Conservation (phyloP, 2,797 vertebrate species). For the Heliangelus exortis region DNA sequence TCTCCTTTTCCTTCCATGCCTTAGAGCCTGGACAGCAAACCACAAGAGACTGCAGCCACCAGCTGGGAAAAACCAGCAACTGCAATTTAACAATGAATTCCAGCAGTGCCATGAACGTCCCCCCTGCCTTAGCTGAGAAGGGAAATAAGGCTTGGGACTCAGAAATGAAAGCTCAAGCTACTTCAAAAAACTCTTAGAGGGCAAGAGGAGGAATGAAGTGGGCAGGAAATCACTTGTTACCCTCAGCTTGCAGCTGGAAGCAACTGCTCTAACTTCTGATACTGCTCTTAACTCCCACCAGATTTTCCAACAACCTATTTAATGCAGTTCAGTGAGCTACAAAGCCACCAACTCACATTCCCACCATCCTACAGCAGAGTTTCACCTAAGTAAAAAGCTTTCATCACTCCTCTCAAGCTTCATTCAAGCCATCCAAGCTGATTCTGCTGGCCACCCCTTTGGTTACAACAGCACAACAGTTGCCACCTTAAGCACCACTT, state of each 20-base stretch:
- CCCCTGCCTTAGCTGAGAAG: not conserved
- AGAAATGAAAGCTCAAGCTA: not conserved
- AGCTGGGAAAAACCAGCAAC: slow-evolving; percentile 58
- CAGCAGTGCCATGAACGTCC: not conserved
- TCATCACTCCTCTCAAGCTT: not conserved
- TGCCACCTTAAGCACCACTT: not conserved
- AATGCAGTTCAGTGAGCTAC: not conserved
- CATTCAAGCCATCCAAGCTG: not conserved
- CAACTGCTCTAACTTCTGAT: not conserved
- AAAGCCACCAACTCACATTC: not conserved
- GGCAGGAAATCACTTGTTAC: not conserved
- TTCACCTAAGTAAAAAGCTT: not conserved
- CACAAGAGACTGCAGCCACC: slow-evolving; percentile 52
- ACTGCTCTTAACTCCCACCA: not conserved
- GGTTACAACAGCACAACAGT: not conserved
- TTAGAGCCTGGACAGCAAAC: not conserved
- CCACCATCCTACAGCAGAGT: not conserved
- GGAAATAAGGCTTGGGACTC: not conserved
- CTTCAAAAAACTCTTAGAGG: not conserved
- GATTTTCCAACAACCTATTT: not conserved
- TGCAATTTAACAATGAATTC: not conserved
- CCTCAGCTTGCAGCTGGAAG: not conserved
- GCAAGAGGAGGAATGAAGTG: not conserved
- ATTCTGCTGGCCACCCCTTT: not conserved
- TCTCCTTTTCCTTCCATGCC: not conserved